phyloP scores from a whole-genome alignment of 2,888 invertebrate genomes.

The Camponotus fellah region DNA sequence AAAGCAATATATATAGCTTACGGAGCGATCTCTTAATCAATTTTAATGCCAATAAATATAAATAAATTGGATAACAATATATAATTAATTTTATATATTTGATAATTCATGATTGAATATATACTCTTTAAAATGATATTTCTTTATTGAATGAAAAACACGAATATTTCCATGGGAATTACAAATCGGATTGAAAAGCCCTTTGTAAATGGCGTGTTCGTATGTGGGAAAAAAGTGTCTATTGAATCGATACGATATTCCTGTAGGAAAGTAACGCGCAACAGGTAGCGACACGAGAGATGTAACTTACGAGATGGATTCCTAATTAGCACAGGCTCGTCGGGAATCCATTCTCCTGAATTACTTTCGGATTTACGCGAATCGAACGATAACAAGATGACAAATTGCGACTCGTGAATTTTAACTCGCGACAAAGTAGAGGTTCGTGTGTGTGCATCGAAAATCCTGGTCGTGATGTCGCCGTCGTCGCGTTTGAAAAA shows the following conservation, averaged over 20 bases:
- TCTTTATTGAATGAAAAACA: neutral
- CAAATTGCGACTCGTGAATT: conserved; percentile 32
- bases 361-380: conserved; percentile 39
- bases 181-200: neutral
- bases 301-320: conserved; percentile 56
- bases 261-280: conserved; percentile 68
- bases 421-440: conserved; percentile 5
- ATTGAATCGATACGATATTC: conserved; percentile 67
- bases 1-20: neutral
- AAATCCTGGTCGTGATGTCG: conserved; percentile 46
- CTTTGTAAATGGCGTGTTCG: conserved; percentile 15
- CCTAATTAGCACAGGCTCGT: conserved; percentile 45
- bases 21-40: neutral
- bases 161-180: neutral
- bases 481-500: conserved; percentile 47
- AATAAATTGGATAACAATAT: neutral
- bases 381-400: conserved; percentile 42
- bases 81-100: neutral
- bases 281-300: conserved; percentile 69
- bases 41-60: neutral
- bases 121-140: neutral
- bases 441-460: neutral
- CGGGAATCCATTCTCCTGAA: conserved; percentile 34
- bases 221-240: conserved; percentile 21
- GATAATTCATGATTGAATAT: neutral